Conservation (phyloP, 2,113 vertebrate species). For the Alligator sinensis region DNA sequence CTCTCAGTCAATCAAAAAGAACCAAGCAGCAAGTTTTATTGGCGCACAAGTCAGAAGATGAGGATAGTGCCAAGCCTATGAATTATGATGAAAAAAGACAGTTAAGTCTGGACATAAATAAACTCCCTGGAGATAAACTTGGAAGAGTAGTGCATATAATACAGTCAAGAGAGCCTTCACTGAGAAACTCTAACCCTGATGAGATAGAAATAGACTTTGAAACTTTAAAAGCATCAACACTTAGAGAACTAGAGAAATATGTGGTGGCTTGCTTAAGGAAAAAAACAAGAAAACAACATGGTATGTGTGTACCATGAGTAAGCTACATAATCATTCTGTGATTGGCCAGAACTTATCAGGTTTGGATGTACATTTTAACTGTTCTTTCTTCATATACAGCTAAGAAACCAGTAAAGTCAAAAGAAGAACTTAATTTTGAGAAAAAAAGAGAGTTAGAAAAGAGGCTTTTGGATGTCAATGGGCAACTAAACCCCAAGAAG, state of each 20-base stretch:
- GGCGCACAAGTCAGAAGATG: slow-evolving; percentile 71
- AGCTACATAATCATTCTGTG: not conserved
- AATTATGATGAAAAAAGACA: slow-evolving; percentile 90
- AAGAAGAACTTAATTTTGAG: slow-evolving; percentile 68
- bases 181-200: slow-evolving; percentile 79
- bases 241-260: slow-evolving; percentile 87
- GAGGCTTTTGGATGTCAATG: slow-evolving; percentile 65
- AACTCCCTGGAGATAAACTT: slow-evolving; percentile 90
- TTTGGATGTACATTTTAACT: not conserved
- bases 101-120: slow-evolving; percentile 88
- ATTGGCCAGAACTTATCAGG: not conserved
- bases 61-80: slow-evolving; percentile 80
- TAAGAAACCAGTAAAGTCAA: slow-evolving; percentile 75
- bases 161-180: slow-evolving; percentile 83
- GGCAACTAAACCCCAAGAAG: slow-evolving; percentile 73
- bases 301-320: slow-evolving; percentile 76
- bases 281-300: slow-evolving; percentile 65
- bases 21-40: slow-evolving; percentile 50
- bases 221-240: slow-evolving; percentile 88
- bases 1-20: slow-evolving; percentile 79
- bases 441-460: slow-evolving; percentile 78
- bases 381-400: slow-evolving; percentile 40
- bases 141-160: slow-evolving; percentile 87
- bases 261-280: slow-evolving; percentile 85
- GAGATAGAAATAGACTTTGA: slow-evolving; percentile 93